Evolutionary conservation across 2,888 invertebrate species (phyloP).

Genomic region (Spodoptera exigua): DNA sequence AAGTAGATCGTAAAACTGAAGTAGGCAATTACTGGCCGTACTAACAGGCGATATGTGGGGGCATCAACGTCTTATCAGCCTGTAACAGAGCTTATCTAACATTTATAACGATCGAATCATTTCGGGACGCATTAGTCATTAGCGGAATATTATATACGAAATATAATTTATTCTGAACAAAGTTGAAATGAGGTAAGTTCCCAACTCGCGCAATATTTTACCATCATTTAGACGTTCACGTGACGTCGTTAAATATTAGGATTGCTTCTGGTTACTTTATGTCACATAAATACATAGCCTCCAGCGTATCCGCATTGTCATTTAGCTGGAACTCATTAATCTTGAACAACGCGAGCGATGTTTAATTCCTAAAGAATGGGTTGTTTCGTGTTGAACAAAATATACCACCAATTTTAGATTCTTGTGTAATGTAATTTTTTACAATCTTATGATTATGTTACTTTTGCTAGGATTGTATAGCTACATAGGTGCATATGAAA

Average conservation of each 20-base stretch:
- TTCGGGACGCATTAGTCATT: constrained; percentile 12
- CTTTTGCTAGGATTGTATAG: too few relatives aligned
- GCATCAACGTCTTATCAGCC: background rate
- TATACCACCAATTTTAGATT: constrained; percentile 7
- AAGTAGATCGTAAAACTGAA: constrained; percentile 3
- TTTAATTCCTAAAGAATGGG: constrained; percentile 21
- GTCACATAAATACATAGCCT: constrained; percentile 12
- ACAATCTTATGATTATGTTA: too few relatives aligned
- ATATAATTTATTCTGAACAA: constrained; percentile 15
- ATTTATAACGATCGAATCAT: constrained; percentile 8
- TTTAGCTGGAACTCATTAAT: constrained; percentile 38
- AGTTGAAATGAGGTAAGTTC: constrained; percentile 7
- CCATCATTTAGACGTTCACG: constrained; percentile 2
- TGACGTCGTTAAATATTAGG: constrained; percentile 34
- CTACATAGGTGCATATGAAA: too few relatives aligned
- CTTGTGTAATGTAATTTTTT: too few relatives aligned
- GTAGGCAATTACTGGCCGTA: constrained; percentile 9
- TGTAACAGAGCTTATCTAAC: constrained; percentile 15
- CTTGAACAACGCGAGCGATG: constrained; percentile 19
- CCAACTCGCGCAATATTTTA: constrained; percentile 2
- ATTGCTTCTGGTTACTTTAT: constrained; percentile 12
- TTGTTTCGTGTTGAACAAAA: constrained; percentile 17
- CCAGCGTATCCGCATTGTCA: constrained; percentile 26
- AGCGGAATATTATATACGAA: constrained; percentile 22
- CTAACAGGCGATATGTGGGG: background rate